phyloP scores from a whole-genome alignment of 2,113 vertebrate species.

The Lepisosteus oculatus region DNA sequence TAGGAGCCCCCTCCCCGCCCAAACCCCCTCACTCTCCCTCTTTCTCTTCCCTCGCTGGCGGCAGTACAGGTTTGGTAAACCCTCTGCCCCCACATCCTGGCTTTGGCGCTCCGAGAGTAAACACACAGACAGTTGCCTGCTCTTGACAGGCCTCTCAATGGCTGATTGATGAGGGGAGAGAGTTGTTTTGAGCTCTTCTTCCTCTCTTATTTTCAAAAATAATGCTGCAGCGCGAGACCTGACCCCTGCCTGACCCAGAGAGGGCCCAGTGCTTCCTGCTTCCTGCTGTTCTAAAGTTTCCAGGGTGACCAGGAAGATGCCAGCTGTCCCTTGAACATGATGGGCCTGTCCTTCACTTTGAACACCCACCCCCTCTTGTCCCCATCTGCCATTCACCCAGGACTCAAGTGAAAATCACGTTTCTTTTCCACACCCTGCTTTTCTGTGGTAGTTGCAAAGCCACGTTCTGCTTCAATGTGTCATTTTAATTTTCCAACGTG shows the following conservation, averaged over 20 bases:
- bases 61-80: not conserved
- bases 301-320: not conserved
- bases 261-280: not conserved
- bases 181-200: conserved; percentile 16
- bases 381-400: not conserved
- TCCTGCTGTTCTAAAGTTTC: not conserved
- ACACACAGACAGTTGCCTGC: conserved; percentile 12
- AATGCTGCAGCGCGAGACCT: conserved; percentile 12
- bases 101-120: conserved; percentile 7
- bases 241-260: not conserved
- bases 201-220: conserved; percentile 21
- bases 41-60: not conserved
- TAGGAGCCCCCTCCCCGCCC: not conserved
- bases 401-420: too few relatives aligned
- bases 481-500: not conserved
- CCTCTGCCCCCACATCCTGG: conserved; percentile 2
- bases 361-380: too few relatives aligned
- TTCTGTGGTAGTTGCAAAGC: too few relatives aligned
- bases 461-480: not conserved
- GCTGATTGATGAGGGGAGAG: conserved; percentile 20
- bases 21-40: not conserved
- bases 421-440: too few relatives aligned
- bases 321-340: not conserved
- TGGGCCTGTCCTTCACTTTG: not conserved
- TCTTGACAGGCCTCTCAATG: conserved; percentile 14